phyloP scores from a whole-genome alignment of 2,113 vertebrate genomes.

The Actenoides lindsayi region DNA sequence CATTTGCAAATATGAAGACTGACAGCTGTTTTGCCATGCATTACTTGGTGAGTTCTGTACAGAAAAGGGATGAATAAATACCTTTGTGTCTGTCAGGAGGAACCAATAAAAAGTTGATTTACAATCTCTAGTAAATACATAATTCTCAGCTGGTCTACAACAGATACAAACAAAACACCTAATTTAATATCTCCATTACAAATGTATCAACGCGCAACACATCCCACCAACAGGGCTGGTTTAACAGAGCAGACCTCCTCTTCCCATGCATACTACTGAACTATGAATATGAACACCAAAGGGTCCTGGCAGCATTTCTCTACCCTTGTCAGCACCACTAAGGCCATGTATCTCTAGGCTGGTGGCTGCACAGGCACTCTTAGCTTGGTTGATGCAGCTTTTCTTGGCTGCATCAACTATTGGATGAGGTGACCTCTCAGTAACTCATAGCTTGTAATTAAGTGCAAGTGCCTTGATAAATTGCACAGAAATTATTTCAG shows the following conservation, averaged over 20 bases:
- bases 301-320: neutral
- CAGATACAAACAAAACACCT: neutral
- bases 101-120: neutral
- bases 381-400: neutral
- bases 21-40: neutral
- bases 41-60: conserved; percentile 2
- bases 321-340: neutral
- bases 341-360: neutral
- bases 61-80: conserved; percentile 1
- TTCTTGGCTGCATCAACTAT: neutral
- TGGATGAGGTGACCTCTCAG: neutral
- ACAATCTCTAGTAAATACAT: neutral
- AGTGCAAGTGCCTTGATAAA: neutral
- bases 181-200: neutral
- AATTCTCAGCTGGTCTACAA: neutral
- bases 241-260: neutral
- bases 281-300: neutral
- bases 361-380: neutral
- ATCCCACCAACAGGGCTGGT: neutral
- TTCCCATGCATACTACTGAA: neutral
- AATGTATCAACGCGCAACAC: neutral
- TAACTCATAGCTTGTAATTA: neutral
- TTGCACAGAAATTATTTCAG: neutral
- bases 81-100: neutral
- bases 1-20: neutral